phyloP scores from a whole-genome alignment of 2,888 invertebrate genomes.

The Opisthograptis luteolata region DNA sequence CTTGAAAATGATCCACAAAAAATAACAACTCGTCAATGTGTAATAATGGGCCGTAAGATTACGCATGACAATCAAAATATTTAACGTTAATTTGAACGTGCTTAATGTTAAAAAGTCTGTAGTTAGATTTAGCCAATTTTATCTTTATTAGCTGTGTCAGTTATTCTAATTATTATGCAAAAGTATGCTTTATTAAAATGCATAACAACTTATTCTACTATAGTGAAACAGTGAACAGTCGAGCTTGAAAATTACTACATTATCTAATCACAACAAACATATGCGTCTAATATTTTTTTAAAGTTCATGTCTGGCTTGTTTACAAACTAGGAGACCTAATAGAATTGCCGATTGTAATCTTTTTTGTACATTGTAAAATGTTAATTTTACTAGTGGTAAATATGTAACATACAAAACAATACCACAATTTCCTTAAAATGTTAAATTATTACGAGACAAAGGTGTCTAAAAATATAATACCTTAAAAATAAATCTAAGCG shows the following conservation, averaged over 20 bases:
- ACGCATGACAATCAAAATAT: too few relatives aligned
- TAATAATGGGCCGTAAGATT: too few relatives aligned
- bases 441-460: conserved; percentile 32
- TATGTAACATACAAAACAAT: conserved; percentile 28
- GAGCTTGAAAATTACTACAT: conserved; percentile 20
- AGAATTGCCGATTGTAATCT: conserved; percentile 9
- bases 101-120: too few relatives aligned
- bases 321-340: conserved; percentile 2
- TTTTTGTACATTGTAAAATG: conserved; percentile 17
- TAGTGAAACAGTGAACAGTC: neutral
- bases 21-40: neutral
- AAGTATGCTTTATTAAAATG: too few relatives aligned
- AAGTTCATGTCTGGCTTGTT: too few relatives aligned
- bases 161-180: too few relatives aligned
- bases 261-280: conserved; percentile 32
- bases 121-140: too few relatives aligned
- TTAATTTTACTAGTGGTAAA: conserved; percentile 4
- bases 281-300: too few relatives aligned
- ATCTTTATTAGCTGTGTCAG: too few relatives aligned
- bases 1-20: neutral
- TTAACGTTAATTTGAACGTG: too few relatives aligned
- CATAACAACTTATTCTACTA: too few relatives aligned
- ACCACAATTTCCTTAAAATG: conserved; percentile 30
- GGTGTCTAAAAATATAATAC: conserved; percentile 24
- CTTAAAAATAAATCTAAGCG: conserved; percentile 11